Evolutionary conservation across 2,797 vertebrate genomes (phyloP).

Genomic region (Ceyx erithaca): DNA sequence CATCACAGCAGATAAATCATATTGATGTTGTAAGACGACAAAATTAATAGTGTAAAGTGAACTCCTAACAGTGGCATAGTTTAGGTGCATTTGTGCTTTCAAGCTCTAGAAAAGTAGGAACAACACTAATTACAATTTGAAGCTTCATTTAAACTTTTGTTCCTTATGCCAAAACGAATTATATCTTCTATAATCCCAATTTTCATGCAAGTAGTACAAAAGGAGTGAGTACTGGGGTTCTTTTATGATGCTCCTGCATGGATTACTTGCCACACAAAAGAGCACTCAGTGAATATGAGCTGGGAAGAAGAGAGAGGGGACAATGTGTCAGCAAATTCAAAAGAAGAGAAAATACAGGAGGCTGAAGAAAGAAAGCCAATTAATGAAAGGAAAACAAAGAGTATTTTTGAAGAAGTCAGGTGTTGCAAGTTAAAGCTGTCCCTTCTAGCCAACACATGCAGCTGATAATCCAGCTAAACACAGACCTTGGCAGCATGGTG

Average conservation of each 20-base stretch:
- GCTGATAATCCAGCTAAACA: constrained; percentile 49
- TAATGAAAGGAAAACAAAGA: constrained; percentile 55
- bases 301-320: neutral
- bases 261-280: constrained; percentile 50
- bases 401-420: constrained; percentile 58
- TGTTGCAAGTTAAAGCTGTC: constrained; percentile 53
- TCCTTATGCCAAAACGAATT: constrained; percentile 21
- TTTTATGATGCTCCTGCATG: constrained; percentile 22
- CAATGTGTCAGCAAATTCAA: constrained; percentile 9
- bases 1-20: neutral
- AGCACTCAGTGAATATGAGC: neutral
- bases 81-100: neutral
- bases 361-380: constrained; percentile 26
- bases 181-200: constrained; percentile 33
- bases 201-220: constrained; percentile 37
- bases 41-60: neutral
- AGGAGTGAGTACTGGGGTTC: neutral
- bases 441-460: constrained; percentile 11
- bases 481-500: constrained; percentile 18
- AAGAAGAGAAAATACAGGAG: constrained; percentile 7
- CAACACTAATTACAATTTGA: constrained; percentile 1
- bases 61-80: neutral
- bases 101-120: neutral
- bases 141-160: constrained; percentile 30
- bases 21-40: neutral